Percentiles rank a stretch among this genome's conserved stretches.
These are phyloP conservation scores for Trachurus trachurus DNA, from an alignment of 2,797 vertebrate species.

Conservation along the genomic window DNA sequence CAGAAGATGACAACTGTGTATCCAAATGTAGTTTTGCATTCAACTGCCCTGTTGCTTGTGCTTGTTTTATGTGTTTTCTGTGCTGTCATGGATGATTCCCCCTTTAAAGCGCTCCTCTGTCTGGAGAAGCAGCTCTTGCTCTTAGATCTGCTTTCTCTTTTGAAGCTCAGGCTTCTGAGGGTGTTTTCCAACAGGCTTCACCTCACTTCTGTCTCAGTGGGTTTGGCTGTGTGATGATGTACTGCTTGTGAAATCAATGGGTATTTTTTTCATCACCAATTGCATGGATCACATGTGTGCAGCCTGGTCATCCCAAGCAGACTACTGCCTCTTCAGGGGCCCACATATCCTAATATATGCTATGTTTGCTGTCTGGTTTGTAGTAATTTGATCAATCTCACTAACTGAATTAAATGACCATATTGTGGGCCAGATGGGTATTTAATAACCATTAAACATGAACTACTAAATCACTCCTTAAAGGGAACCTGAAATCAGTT, in stretches of 20 bases:
- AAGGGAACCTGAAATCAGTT: neutral
- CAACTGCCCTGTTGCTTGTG: slow-evolving; percentile 57
- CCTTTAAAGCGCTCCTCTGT: slow-evolving; percentile 37
- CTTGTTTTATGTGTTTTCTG: slow-evolving; percentile 44
- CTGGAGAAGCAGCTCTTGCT: slow-evolving; percentile 42
- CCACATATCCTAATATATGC: neutral
- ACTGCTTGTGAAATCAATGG: slow-evolving; percentile 9
- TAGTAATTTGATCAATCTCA: neutral
- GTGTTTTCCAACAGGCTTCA: slow-evolving; percentile 65
- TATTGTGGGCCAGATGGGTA: neutral
- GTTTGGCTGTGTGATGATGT: neutral
- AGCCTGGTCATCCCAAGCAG: too few relatives aligned
- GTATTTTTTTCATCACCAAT: neutral
- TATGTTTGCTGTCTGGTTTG: slow-evolving; percentile 4
- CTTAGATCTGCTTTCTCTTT: slow-evolving; percentile 70
- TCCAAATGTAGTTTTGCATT: slow-evolving; percentile 23
- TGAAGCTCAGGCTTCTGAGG: slow-evolving; percentile 61
- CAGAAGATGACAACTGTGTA: slow-evolving; percentile 18
- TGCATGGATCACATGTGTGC: neutral
- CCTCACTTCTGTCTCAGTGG: slow-evolving; percentile 35
- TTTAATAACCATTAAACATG: neutral
- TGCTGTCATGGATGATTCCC: slow-evolving; percentile 49
- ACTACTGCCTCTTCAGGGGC: neutral
- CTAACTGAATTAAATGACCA: neutral
- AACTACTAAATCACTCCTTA: neutral